These are phyloP conservation scores for Istiophorus platypterus DNA, from an alignment of 2,113 vertebrate species.

Conservation along the genomic window DNA sequence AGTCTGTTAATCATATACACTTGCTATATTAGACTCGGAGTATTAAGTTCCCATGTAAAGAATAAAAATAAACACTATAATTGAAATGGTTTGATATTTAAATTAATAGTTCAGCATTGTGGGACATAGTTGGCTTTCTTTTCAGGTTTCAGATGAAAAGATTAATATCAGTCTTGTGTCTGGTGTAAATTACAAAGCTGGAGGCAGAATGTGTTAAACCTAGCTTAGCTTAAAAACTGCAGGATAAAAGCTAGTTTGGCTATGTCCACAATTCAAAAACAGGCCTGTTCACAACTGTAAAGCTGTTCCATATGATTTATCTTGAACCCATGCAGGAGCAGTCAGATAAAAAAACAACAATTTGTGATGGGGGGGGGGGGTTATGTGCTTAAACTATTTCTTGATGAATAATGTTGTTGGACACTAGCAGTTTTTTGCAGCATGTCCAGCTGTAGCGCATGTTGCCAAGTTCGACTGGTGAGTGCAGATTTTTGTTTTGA, in stretches of 20 bases:
- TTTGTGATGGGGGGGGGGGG: not conserved
- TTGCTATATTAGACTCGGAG: not conserved
- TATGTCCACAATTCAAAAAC: too few relatives aligned
- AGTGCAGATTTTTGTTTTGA: too few relatives aligned
- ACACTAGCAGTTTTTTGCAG: not conserved
- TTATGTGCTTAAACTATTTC: not conserved
- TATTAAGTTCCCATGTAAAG: not conserved
- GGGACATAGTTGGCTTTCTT: not conserved
- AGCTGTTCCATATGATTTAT: not conserved
- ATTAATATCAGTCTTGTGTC: not conserved
- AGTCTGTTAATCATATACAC: constrained; percentile 7
- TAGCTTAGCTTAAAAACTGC: not conserved
- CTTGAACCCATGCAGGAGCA: not conserved
- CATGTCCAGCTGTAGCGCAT: not conserved
- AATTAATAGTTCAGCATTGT: not conserved
- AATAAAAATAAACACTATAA: not conserved
- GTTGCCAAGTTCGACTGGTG: not conserved
- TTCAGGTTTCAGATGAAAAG: not conserved
- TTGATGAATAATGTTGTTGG: not conserved
- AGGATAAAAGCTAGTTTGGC: too few relatives aligned
- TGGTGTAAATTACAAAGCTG: not conserved
- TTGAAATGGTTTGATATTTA: not conserved
- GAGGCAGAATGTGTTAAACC: not conserved
- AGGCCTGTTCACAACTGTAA: not conserved
- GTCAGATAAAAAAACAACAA: not conserved